Percentiles rank a stretch among this genome's conserved stretches.
Evolutionary conservation across 2,113 vertebrate species (phyloP).

Genomic region (Astatotilapia flaviijosephi): DNA sequence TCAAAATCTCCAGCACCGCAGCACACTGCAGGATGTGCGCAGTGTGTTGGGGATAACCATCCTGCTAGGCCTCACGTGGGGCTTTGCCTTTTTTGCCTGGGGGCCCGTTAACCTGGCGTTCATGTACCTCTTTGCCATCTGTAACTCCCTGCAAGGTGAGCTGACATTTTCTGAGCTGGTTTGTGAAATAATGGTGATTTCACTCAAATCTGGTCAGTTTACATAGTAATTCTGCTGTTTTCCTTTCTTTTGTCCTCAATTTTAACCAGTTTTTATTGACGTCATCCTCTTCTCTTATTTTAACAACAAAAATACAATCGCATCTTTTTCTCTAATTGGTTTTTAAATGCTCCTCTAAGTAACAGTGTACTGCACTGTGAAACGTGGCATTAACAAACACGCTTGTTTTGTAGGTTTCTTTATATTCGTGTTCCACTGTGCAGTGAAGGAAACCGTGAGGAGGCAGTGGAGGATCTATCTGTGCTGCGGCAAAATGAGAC

Average conservation of each 20-base stretch:
- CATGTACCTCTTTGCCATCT: constrained; percentile 93
- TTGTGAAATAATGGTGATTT: not conserved
- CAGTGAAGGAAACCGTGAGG: constrained; percentile 88
- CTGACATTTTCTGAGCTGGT: not conserved
- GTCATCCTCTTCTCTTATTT: not conserved
- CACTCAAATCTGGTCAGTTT: not conserved
- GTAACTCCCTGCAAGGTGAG: constrained; percentile 93
- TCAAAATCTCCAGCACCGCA: constrained; percentile 80
- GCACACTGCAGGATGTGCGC: constrained; percentile 80
- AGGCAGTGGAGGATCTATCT: constrained; percentile 89
- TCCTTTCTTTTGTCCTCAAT: not conserved
- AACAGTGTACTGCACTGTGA: not conserved
- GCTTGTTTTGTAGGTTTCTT: constrained; percentile 82
- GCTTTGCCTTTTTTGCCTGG: constrained; percentile 93
- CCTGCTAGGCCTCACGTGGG: constrained; percentile 93
- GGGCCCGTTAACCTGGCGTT: constrained; percentile 82
- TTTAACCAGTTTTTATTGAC: not conserved
- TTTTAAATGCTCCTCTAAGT: not conserved
- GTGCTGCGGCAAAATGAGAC: constrained; percentile 87
- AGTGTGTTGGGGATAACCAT: constrained; percentile 86
- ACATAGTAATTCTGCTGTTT: not conserved
- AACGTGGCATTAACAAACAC: not conserved
- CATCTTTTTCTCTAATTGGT: not conserved
- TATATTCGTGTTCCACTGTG: constrained; percentile 94
- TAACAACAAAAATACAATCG: not conserved